Base-by-base conservation (phyloP, 2,888 invertebrate genomes). In the Heliconius hortense region DNA sequence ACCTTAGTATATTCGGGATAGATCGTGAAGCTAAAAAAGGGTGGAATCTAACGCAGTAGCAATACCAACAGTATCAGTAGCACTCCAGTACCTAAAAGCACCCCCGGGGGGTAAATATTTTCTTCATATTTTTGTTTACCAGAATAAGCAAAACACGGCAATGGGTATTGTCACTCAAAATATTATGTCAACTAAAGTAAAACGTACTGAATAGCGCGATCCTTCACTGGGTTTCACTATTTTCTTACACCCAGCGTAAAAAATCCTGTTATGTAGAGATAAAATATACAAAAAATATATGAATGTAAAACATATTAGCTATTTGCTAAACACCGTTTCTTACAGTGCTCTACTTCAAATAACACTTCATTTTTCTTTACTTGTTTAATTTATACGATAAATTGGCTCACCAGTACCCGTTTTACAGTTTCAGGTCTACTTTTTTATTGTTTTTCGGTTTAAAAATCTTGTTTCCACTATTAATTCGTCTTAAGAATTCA, bases 371-470 rank as follows among this genome's bases (percentile, higher is more conserved):
- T n/a, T n/a, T n/a, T 56, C 31, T 56, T n/a, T 8, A 28, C 13
- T 53, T 35, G 15, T 31, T n/a, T 56, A 56, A 35, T 56, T 56
- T 69, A 35, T 24, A 24, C 56, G 56, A 69, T 56, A 69, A 35
- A 56, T 56, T 56, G 15, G 35, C 0, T 35, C 69, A 69, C n/a
- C 21, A 56, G 31, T 35, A 56, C 13, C 18, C n/a, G 35, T 69
- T 31, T 69, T 24, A 69, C n/a, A 7, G n/a, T 35, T 13, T n/a
- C 56, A 31, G n/a, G 18, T 35, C 31, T 69, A 56, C 56, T n/a
- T 56, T 24, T 69, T 69, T 56, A 69, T 24, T 24, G n/a, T 28
- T 31, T 68, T 68, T n/a, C 31, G 48, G 68, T 31, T 68, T 21
- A 13, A 43, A 48, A 21, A 31, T 31, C 2, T 28, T 68, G 28